These are phyloP conservation scores for Hirtodrosophila confusa DNA, from an alignment of 2,888 invertebrate genomes.

Conservation along the genomic window DNA sequence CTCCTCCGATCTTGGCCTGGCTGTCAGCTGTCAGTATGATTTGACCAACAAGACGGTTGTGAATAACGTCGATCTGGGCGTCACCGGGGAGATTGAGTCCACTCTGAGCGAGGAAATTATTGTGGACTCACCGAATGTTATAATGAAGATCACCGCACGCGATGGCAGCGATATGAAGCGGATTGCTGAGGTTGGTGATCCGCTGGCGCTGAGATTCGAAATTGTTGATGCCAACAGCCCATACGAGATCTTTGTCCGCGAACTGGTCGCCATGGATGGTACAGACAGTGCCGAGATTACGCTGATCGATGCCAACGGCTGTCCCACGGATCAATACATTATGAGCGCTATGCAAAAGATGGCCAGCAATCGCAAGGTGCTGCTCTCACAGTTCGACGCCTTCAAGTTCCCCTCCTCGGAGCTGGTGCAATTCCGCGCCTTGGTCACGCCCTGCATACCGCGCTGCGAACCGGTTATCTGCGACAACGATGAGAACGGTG, in stretches of 20 bases:
- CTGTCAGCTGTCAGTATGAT: constrained; percentile 96
- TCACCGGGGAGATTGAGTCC: constrained; percentile 93
- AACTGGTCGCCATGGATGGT: constrained; percentile 97
- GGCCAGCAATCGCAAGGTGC: constrained; percentile 90
- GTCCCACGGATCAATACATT: constrained; percentile 96
- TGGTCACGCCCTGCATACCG: constrained; percentile 96
- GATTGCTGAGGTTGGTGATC: constrained; percentile 95
- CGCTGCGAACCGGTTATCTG: constrained; percentile 95
- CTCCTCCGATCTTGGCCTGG: constrained; percentile 95
- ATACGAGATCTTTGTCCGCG: constrained; percentile 97
- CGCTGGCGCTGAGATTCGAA: constrained; percentile 94
- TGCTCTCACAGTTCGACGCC: constrained; percentile 95
- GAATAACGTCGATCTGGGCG: constrained; percentile 94
- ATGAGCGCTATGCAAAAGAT: constrained; percentile 97
- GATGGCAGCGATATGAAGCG: constrained; percentile 92
- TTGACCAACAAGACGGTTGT: constrained; percentile 96
- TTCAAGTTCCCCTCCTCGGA: constrained; percentile 98
- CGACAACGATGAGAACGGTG: constrained; percentile 92
- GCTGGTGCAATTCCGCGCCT: constrained; percentile 95
- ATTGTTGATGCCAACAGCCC: constrained; percentile 96
- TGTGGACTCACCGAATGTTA: constrained; percentile 96
- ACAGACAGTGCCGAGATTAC: constrained; percentile 96
- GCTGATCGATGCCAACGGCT: constrained; percentile 95
- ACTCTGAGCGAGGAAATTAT: constrained; percentile 94
- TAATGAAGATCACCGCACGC: constrained; percentile 95